phyloP scores from a whole-genome alignment of 2,888 invertebrate species.

The Drosophila infuscata region DNA sequence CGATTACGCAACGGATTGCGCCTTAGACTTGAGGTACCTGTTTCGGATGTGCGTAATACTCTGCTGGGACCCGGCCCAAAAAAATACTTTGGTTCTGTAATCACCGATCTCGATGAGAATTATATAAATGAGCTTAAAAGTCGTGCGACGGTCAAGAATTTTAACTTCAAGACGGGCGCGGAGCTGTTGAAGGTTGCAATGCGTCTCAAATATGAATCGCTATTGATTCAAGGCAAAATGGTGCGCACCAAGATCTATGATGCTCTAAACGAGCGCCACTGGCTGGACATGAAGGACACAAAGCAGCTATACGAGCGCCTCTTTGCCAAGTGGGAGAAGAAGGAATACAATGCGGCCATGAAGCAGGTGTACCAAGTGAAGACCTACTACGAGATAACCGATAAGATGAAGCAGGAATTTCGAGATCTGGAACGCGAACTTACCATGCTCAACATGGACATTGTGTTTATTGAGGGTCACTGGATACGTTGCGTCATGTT shows the following conservation, averaged over 20 bases:
- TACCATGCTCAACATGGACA: constrained; percentile 83
- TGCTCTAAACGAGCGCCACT: constrained; percentile 79
- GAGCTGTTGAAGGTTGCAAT: constrained; percentile 79
- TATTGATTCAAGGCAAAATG: constrained; percentile 83
- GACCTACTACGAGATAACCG: constrained; percentile 81
- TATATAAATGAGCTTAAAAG: constrained; percentile 83
- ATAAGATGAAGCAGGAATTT: constrained; percentile 71
- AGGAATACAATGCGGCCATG: constrained; percentile 82
- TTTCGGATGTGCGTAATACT: constrained; percentile 69
- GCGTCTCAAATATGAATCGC: constrained; percentile 82
- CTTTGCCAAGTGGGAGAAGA: constrained; percentile 83
- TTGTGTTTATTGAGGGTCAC: constrained; percentile 83
- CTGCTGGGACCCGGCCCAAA: constrained; percentile 69
- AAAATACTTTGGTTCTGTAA: constrained; percentile 76
- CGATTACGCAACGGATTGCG: constrained; percentile 82
- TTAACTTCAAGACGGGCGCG: constrained; percentile 79
- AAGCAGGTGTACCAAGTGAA: constrained; percentile 81
- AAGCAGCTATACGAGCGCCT: constrained; percentile 76
- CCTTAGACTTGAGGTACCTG: constrained; percentile 79
- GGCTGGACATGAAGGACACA: constrained; percentile 74
- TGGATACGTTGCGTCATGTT: constrained; percentile 83
- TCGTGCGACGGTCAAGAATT: constrained; percentile 76
- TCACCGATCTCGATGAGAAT: constrained; percentile 84
- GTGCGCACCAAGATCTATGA: constrained; percentile 82
- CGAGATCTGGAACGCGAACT: constrained; percentile 71